phyloP scores from a whole-genome alignment of 2,797 vertebrate species.

The Phataginus tetradactyla region DNA sequence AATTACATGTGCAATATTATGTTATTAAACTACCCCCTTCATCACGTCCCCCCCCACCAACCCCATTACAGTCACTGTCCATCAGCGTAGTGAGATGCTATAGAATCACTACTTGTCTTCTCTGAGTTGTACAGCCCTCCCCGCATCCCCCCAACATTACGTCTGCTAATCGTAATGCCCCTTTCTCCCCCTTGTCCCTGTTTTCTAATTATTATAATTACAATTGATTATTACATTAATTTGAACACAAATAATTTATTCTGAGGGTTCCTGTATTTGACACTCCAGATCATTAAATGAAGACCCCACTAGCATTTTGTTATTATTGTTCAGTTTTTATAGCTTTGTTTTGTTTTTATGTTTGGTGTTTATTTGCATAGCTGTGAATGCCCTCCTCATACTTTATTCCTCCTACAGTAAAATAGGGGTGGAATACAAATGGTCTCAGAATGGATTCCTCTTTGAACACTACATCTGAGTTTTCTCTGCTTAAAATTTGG shows the following conservation, averaged over 20 bases:
- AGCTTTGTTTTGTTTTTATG: conserved; percentile 20
- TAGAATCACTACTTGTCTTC: too few relatives aligned
- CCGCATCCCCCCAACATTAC: too few relatives aligned
- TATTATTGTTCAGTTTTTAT: background rate
- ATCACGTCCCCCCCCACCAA: too few relatives aligned
- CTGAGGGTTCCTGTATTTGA: background rate
- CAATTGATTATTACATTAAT: background rate
- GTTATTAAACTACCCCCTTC: too few relatives aligned
- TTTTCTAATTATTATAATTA: background rate
- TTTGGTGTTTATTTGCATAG: background rate
- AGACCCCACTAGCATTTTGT: background rate
- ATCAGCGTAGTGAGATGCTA: too few relatives aligned
- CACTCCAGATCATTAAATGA: background rate
- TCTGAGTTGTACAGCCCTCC: too few relatives aligned
- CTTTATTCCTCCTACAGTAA: conserved; percentile 8
- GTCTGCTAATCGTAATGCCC: too few relatives aligned
- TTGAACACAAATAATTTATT: conserved; percentile 29
- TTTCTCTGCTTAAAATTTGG: conserved; percentile 21
- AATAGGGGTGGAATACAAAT: background rate
- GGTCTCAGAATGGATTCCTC: background rate
- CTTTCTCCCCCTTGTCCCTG: background rate
- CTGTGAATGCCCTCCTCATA: background rate
- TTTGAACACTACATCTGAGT: conserved; percentile 23
- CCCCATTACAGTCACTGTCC: too few relatives aligned
- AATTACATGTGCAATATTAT: too few relatives aligned